Evolutionary conservation across 1,140 invertebrate genomes (phyloP).

Genomic region (Conopomorpha cramerella): DNA sequence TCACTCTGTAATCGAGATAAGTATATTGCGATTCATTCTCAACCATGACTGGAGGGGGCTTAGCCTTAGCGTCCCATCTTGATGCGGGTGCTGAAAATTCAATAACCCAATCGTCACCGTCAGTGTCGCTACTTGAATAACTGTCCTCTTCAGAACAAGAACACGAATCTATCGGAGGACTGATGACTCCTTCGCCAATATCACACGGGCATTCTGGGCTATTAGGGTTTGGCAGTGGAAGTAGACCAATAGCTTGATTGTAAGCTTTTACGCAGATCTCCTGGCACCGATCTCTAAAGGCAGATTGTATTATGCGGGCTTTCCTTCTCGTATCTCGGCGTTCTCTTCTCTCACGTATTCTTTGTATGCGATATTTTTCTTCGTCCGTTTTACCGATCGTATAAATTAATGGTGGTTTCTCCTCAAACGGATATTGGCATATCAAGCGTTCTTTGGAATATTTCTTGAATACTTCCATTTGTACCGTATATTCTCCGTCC

Average conservation of each 20-base stretch:
- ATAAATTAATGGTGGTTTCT: slow-evolving; percentile 39
- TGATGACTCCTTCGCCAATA: slow-evolving; percentile 9
- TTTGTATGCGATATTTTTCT: slow-evolving; percentile 34
- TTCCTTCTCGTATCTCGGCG: slow-evolving; percentile 41
- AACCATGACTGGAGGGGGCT: slow-evolving; percentile 22
- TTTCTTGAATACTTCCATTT: slow-evolving; percentile 51
- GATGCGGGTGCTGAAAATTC: slow-evolving; percentile 41
- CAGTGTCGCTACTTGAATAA: slow-evolving; percentile 36
- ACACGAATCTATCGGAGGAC: slow-evolving; percentile 36
- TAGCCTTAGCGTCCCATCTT: slow-evolving; percentile 32
- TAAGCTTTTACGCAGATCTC: slow-evolving; percentile 51
- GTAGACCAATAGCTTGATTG: slow-evolving; percentile 43
- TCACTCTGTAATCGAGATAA: slow-evolving; percentile 49
- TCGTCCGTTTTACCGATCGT: slow-evolving; percentile 46
- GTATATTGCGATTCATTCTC: slow-evolving; percentile 37
- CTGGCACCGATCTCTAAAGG: slow-evolving; percentile 41
- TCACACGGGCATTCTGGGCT: slow-evolving; percentile 35
- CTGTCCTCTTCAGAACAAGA: slow-evolving; percentile 37
- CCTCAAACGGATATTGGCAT: slow-evolving; percentile 46
- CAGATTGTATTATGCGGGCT: slow-evolving; percentile 35
- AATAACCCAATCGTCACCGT: slow-evolving; percentile 42
- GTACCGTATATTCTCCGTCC: slow-evolving; percentile 43
- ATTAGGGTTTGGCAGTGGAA: slow-evolving; percentile 37
- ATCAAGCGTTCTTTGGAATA: slow-evolving; percentile 42
- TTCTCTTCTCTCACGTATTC: slow-evolving; percentile 31